A percentile compares a stretch with the other conserved stretches of the same genome.
These are phyloP conservation scores for Hippocampus barbouri DNA, from an alignment of 2,113 vertebrate genomes.

Conservation along the genomic window DNA sequence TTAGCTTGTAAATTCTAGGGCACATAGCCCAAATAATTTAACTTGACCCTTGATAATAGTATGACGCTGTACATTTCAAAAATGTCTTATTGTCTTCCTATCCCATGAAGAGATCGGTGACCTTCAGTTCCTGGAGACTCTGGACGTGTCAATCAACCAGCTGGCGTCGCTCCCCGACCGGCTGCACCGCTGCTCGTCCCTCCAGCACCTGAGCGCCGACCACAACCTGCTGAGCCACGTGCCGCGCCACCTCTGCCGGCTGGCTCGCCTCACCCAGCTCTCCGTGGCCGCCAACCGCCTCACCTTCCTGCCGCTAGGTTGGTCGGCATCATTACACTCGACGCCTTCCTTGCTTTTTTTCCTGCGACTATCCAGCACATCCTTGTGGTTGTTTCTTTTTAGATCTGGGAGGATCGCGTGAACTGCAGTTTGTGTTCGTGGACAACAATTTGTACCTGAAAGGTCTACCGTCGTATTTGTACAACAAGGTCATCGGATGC, in stretches of 20 bases:
- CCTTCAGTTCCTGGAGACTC: constrained; percentile 86
- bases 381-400: constrained; percentile 24
- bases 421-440: constrained; percentile 95
- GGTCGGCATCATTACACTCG: constrained; percentile 29
- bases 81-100: background rate
- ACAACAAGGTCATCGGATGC: constrained; percentile 96
- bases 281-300: constrained; percentile 93
- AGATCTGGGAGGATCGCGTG: constrained; percentile 92
- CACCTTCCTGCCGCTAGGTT: constrained; percentile 78
- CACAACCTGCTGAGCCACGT: constrained; percentile 83
- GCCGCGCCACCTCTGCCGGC: constrained; percentile 89
- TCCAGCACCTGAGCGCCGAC: constrained; percentile 91
- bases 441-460: constrained; percentile 90
- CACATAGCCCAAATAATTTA: too few relatives aligned
- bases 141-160: constrained; percentile 90
- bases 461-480: constrained; percentile 89
- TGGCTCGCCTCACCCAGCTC: constrained; percentile 92
- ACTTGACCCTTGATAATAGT: too few relatives aligned
- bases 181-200: constrained; percentile 86
- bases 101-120: constrained; percentile 83
- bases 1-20: background rate
- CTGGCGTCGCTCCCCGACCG: constrained; percentile 82
- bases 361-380: background rate
- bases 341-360: background rate
- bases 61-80: too few relatives aligned